These are phyloP conservation scores for Alaudala cheleensis DNA, from an alignment of 2,113 vertebrate genomes.

Conservation along the genomic window DNA sequence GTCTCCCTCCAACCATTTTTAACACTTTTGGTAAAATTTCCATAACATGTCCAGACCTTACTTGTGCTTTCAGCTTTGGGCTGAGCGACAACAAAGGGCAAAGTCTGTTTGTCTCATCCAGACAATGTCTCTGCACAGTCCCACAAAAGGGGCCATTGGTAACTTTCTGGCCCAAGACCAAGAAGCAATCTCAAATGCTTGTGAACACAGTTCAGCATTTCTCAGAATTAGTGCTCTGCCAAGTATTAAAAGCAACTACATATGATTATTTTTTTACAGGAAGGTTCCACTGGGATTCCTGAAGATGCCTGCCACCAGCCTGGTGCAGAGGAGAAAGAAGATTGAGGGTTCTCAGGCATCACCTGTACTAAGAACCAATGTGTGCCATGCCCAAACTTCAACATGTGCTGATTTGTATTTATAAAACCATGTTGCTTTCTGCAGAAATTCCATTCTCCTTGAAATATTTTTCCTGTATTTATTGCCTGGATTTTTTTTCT, in stretches of 20 bases:
- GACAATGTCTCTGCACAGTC: background rate
- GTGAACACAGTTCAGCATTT: background rate
- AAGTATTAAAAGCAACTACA: background rate
- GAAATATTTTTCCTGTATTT: background rate
- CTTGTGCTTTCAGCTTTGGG: background rate
- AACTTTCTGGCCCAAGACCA: background rate
- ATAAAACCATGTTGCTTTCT: background rate
- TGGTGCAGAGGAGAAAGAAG: background rate
- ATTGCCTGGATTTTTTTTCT: background rate
- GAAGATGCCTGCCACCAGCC: background rate
- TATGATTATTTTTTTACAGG: background rate
- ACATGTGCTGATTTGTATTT: background rate
- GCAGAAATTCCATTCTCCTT: background rate
- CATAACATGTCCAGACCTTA: background rate
- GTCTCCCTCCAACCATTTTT: background rate
- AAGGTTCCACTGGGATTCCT: background rate
- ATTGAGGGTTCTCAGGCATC: background rate
- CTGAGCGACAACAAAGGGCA: background rate
- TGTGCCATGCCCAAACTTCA: background rate
- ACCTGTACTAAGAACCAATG: background rate
- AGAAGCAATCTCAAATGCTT: background rate
- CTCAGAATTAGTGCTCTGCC: constrained; percentile 1
- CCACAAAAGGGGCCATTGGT: background rate
- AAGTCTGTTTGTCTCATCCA: background rate
- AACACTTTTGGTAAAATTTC: background rate